phyloP scores from a whole-genome alignment of 1,140 invertebrate species.

The Batillaria attramentaria region DNA sequence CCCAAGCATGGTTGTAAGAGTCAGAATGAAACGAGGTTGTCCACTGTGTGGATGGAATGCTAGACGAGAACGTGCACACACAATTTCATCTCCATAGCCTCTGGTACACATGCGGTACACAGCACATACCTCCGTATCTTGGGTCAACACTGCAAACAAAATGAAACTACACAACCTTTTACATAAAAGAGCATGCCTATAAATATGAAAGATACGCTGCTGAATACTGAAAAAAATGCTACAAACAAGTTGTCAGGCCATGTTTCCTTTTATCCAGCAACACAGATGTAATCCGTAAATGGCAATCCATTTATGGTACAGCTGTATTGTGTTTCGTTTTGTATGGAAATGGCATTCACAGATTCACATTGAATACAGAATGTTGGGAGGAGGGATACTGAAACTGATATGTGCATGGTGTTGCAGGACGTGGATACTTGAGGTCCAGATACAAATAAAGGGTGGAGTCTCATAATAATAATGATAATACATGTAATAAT shows the following conservation, averaged over 20 bases:
- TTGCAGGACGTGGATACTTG: too few relatives aligned
- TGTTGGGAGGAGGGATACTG: too few relatives aligned
- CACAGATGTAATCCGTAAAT: background rate
- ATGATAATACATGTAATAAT: too few relatives aligned
- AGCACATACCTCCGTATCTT: constrained; percentile 19
- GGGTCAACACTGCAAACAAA: constrained; percentile 26
- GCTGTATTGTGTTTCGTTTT: background rate
- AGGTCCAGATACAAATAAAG: too few relatives aligned
- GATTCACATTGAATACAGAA: too few relatives aligned
- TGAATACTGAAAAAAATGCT: too few relatives aligned
- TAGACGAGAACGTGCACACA: constrained; percentile 19
- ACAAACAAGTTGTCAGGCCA: background rate
- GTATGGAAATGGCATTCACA: too few relatives aligned
- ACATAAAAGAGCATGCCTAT: background rate
- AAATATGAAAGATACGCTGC: too few relatives aligned
- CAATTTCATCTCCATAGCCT: constrained; percentile 13
- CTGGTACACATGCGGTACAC: constrained; percentile 28
- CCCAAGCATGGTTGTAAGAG: constrained; percentile 17
- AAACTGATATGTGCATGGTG: too few relatives aligned
- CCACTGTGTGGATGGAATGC: constrained; percentile 30
- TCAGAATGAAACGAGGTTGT: constrained; percentile 24
- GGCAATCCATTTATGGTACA: background rate
- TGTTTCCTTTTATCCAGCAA: background rate
- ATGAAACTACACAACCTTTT: background rate
- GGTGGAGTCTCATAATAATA: too few relatives aligned